phyloP scores from a whole-genome alignment of 2,797 vertebrate genomes.

The Melanotaenia maccullochi region DNA sequence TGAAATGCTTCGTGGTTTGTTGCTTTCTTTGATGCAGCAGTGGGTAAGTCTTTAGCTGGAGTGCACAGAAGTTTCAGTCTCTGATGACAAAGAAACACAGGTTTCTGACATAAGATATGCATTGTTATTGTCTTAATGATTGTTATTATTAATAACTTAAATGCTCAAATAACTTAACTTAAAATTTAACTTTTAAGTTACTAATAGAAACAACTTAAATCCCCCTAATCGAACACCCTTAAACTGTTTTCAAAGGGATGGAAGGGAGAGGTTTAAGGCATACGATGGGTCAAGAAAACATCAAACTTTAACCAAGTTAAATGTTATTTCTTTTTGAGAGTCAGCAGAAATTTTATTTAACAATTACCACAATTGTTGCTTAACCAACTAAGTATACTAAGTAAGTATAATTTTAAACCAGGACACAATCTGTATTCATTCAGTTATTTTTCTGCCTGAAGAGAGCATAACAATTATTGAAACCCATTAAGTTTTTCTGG shows the following conservation, averaged over 20 bases:
- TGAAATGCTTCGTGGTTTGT: conserved; percentile 70
- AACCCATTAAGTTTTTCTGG: neutral
- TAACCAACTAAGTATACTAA: neutral
- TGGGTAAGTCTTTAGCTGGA: conserved; percentile 70
- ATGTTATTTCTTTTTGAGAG: neutral
- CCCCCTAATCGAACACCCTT: neutral
- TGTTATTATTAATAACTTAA: neutral
- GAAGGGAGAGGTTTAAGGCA: neutral
- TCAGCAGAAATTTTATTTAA: neutral
- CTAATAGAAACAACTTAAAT: neutral
- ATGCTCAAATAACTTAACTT: neutral
- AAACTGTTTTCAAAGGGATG: neutral
- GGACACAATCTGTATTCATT: neutral
- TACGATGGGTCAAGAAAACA: neutral
- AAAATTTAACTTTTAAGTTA: neutral
- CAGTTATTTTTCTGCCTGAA: neutral
- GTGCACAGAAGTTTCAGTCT: conserved; percentile 76
- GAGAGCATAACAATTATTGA: neutral
- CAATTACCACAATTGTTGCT: neutral
- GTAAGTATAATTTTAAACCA: neutral
- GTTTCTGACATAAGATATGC: neutral
- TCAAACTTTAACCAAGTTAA: neutral
- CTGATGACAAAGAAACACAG: conserved; percentile 56
- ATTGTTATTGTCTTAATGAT: neutral
- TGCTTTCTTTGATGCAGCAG: conserved; percentile 34